Conservation (phyloP, 2,797 vertebrate genomes). For the Acanthurus leucopareius region DNA sequence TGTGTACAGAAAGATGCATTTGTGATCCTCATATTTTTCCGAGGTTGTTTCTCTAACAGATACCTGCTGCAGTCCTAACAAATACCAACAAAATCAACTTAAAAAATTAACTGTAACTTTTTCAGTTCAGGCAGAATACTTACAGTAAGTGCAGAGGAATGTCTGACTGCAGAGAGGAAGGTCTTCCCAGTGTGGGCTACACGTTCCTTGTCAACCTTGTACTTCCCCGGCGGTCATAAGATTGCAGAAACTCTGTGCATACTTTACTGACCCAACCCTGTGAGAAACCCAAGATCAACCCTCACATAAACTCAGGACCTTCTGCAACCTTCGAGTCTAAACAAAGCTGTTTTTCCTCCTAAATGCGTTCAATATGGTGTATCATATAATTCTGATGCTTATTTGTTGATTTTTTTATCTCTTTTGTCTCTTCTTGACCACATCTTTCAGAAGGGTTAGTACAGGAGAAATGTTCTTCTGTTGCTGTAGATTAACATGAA, state of each 20-base stretch:
- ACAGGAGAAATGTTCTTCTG: not conserved
- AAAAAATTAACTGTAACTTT: not conserved
- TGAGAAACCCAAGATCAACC: too few species aligned
- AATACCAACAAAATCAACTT: not conserved
- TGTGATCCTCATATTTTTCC: not conserved
- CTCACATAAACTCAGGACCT: too few species aligned
- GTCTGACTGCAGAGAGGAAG: slow-evolving; percentile 1
- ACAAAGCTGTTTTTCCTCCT: not conserved
- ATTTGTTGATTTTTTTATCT: not conserved
- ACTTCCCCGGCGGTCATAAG: slow-evolving; percentile 44
- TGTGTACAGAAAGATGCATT: not conserved
- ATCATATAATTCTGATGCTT: not conserved
- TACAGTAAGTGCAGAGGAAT: slow-evolving; percentile 14
- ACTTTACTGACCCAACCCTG: slow-evolving; percentile 21
- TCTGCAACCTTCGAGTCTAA: too few species aligned
- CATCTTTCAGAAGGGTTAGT: not conserved
- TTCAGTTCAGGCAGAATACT: slow-evolving; percentile 31
- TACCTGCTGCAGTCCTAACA: not conserved
- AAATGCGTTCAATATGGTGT: not conserved
- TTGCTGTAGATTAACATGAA: not conserved
- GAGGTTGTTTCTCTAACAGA: not conserved
- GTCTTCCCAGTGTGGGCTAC: not conserved
- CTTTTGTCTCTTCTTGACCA: not conserved
- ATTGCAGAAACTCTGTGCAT: slow-evolving; percentile 2
- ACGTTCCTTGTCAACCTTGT: slow-evolving; percentile 27